Evolutionary conservation across 2,888 invertebrate genomes (phyloP).

Genomic region (Lapara coniferarum): DNA sequence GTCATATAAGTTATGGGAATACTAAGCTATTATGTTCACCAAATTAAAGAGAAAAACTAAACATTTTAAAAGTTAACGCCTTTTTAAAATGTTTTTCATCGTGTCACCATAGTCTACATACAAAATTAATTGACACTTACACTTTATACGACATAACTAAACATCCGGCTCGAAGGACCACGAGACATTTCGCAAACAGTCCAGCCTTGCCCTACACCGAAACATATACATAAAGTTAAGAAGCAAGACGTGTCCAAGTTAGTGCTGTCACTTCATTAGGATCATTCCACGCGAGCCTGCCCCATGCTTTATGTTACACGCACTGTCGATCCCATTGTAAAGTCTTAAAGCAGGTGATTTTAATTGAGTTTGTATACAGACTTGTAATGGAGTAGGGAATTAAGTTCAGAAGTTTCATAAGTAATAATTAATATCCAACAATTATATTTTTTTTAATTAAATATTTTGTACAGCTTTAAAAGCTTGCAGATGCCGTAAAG

Average conservation of each 20-base stretch:
- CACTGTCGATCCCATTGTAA: constrained; percentile 60
- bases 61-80: too few species aligned
- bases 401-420: too few species aligned
- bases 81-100: too few species aligned
- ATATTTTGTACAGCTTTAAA: too few species aligned
- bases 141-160: neutral
- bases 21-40: too few species aligned
- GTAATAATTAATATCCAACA: too few species aligned
- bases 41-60: too few species aligned
- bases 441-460: too few species aligned
- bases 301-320: constrained; percentile 56
- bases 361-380: constrained; percentile 58
- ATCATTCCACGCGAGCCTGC: constrained; percentile 58
- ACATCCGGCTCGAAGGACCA: neutral
- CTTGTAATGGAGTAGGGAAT: constrained; percentile 2
- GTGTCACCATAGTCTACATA: too few species aligned
- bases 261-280: constrained; percentile 63
- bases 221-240: neutral
- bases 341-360: constrained; percentile 56
- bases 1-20: too few species aligned
- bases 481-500: too few species aligned
- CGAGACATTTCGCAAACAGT: neutral
- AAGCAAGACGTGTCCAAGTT: constrained; percentile 10
- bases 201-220: neutral
- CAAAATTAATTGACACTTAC: neutral